Percentiles rank a stretch among this genome's conserved stretches.
Evolutionary conservation across 1,140 invertebrate genomes (phyloP).

Genomic region (Trichonephila clavata): DNA sequence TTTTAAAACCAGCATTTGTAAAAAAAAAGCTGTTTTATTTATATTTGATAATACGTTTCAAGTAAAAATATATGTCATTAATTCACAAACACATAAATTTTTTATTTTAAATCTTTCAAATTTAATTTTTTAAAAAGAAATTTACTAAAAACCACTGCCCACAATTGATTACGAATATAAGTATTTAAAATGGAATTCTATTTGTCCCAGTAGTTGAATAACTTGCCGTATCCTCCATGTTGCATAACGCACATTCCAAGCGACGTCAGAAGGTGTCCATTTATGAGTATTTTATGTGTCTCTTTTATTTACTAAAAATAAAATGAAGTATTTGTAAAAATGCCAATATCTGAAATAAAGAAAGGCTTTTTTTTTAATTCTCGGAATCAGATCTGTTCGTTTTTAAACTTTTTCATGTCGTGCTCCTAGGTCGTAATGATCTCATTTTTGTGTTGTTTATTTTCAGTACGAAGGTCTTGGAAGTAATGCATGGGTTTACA

Average conservation of each 20-base stretch:
- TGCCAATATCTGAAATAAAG: background rate
- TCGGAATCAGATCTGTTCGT: background rate
- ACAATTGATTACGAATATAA: too few relatives aligned
- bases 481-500: constrained; percentile 75
- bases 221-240: background rate
- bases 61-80: too few relatives aligned
- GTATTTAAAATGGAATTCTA: too few relatives aligned
- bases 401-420: background rate
- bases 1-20: too few relatives aligned
- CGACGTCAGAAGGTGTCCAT: background rate
- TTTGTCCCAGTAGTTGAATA: too few relatives aligned
- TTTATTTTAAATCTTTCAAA: too few relatives aligned
- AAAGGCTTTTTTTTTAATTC: background rate
- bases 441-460: constrained; percentile 6
- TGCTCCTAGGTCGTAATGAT: background rate
- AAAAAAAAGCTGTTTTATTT: too few relatives aligned
- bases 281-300: background rate
- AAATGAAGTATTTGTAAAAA: background rate
- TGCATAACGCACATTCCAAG: too few relatives aligned
- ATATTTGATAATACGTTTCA: too few relatives aligned
- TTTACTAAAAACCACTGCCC: too few relatives aligned
- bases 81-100: too few relatives aligned
- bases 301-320: background rate
- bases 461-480: constrained; percentile 76
- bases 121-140: too few relatives aligned